These are phyloP conservation scores for Alaudala cheleensis DNA, from an alignment of 2,113 vertebrate genomes.

Conservation along the genomic window DNA sequence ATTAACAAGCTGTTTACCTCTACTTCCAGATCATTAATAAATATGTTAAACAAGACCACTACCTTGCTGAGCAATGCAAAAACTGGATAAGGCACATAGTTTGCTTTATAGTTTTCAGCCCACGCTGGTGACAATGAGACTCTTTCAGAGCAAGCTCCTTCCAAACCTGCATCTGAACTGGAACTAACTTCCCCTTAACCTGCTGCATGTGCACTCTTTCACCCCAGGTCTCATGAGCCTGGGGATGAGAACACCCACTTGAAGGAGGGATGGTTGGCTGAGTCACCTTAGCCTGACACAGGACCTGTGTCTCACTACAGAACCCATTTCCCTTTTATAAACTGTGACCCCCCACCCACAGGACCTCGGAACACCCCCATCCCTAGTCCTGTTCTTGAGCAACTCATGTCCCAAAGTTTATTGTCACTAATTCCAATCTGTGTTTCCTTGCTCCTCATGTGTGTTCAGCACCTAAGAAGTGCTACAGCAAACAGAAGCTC, in stretches of 20 bases:
- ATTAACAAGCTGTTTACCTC: conserved; percentile 68
- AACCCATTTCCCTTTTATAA: not conserved
- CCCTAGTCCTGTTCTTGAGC: not conserved
- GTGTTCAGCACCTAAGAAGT: not conserved
- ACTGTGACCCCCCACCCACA: too few species aligned
- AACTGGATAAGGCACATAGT: not conserved
- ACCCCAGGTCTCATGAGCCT: not conserved
- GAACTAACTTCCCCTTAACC: not conserved
- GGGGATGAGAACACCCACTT: not conserved
- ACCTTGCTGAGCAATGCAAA: conserved; percentile 30
- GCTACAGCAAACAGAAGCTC: not conserved
- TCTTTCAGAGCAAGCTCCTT: not conserved
- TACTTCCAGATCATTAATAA: conserved; percentile 56
- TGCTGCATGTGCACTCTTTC: not conserved
- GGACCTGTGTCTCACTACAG: not conserved
- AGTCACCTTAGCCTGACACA: not conserved
- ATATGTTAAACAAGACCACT: conserved; percentile 10
- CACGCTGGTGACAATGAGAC: not conserved
- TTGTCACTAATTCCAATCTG: not conserved
- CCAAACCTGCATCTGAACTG: not conserved
- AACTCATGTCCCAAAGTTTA: not conserved
- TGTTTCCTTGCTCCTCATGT: not conserved
- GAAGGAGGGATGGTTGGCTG: not conserved
- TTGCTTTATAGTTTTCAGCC: not conserved
- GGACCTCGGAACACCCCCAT: not conserved